These are phyloP conservation scores for Lagria hirta DNA, from an alignment of 2,888 invertebrate species.

Conservation along the genomic window DNA sequence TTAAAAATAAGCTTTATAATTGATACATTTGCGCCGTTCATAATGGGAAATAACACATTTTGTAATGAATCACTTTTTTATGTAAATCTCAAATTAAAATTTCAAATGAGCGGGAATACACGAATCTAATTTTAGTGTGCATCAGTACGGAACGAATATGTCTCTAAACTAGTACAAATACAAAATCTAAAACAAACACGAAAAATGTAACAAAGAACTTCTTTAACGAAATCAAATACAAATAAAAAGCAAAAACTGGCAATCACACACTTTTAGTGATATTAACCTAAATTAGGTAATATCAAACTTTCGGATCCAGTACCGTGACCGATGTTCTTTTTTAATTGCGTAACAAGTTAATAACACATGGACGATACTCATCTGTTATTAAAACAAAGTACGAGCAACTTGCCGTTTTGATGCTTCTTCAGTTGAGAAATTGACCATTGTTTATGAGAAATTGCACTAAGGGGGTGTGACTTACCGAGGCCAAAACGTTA, in stretches of 20 bases:
- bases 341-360: constrained; percentile 45
- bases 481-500: constrained; percentile 12
- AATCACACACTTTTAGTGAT: constrained; percentile 39
- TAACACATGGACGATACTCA: constrained; percentile 39
- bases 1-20: too few relatives aligned
- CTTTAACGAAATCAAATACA: constrained; percentile 17
- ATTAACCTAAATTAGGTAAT: constrained; percentile 53
- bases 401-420: constrained; percentile 1
- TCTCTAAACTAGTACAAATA: constrained; percentile 12
- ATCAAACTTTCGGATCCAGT: constrained; percentile 45
- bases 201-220: constrained; percentile 13
- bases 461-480: constrained; percentile 10
- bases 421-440: constrained; percentile 2
- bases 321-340: constrained; percentile 42
- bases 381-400: constrained; percentile 32
- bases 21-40: constrained; percentile 10
- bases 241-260: constrained; percentile 20
- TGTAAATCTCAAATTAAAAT: constrained; percentile 25
- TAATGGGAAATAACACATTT: constrained; percentile 17
- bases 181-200: constrained; percentile 7
- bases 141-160: constrained; percentile 19
- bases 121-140: constrained; percentile 26
- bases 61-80: constrained; percentile 25
- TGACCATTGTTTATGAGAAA: not conserved
- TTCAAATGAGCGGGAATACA: constrained; percentile 27